Evolutionary conservation across 2,113 vertebrate genomes (phyloP), one percentile per base, ranked within the genome.

Genomic region (Trematocara zebra): DNA sequence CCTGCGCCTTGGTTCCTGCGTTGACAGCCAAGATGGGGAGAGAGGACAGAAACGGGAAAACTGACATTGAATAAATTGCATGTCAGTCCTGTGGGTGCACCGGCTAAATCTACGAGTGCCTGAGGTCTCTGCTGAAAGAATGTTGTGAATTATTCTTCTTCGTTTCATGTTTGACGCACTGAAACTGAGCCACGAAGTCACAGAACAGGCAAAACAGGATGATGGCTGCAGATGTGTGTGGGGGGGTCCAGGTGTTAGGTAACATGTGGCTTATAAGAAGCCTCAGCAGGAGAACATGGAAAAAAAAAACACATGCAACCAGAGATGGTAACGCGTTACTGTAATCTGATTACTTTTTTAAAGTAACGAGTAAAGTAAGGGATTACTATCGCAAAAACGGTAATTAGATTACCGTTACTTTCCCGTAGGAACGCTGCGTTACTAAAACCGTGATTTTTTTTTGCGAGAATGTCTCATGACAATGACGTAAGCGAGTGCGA

Each of bases 1-100:
- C 92, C 92, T 84, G 84, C 23, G 69, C 76, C 74, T 83, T 85
- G 81, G 49, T 85, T 91, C 72, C 69, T 87, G 82, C 28, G 44
- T 54, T 80, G 84, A 87, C 59, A 86, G 85, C 80, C 61, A 31
- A 53, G 67, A 85, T 20, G 64, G 85, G 54, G 28, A 33, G 51
- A 53, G 44, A 89, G 18, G 54, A 23, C 23, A 51, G 49, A 85
- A 44, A 72, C 31, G 14, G 37, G 20, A 54, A 47, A 56, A 52
- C 3, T 10, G 31, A 69, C 64, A 64, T 15, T 51, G 76, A 64
- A 47, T 23, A 37, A 80, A 28, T 8, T 56, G 17, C 2, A n/a
- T 67, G 33, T n/a, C 59, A 51, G 52, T 64, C 6, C 67, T 69
- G 72, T 10, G 64, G 54, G 61, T 47, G 31, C 11, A 61, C 15